phyloP scores from a whole-genome alignment of 2,113 vertebrate genomes.

The Colaptes auratus region DNA sequence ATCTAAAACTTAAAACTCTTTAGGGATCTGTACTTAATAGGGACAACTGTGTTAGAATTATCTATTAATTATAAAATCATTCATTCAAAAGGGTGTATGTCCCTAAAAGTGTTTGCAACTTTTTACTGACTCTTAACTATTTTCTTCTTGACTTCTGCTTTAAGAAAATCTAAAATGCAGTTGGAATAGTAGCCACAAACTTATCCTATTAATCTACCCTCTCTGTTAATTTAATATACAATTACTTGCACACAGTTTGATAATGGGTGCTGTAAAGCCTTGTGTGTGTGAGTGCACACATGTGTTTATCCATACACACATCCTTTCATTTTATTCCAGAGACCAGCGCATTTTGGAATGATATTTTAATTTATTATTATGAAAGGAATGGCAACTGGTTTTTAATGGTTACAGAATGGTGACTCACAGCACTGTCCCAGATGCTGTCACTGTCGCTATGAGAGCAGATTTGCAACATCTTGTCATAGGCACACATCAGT shows the following conservation, averaged over 20 bases:
- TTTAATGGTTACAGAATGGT: conserved; percentile 81
- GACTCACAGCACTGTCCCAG: conserved; percentile 79
- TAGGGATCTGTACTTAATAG: not conserved
- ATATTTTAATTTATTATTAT: conserved; percentile 77
- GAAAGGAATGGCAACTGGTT: conserved; percentile 77
- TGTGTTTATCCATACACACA: not conserved
- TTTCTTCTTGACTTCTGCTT: not conserved
- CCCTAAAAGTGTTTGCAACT: not conserved
- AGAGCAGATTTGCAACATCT: conserved; percentile 87
- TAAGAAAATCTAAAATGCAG: not conserved
- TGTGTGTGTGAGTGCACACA: not conserved
- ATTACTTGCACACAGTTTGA: not conserved
- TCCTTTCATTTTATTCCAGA: conserved; percentile 18
- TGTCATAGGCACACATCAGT: conserved; percentile 87
- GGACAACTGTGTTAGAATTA: not conserved
- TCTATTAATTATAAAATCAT: not conserved
- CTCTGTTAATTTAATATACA: conserved; percentile 28
- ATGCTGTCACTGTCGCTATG: conserved; percentile 77
- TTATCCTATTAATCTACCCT: not conserved
- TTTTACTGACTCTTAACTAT: not conserved
- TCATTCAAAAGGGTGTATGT: not conserved
- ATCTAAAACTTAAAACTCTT: not conserved
- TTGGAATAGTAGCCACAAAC: not conserved
- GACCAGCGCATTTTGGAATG: conserved; percentile 46
- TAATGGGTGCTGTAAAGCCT: not conserved